Conservation (phyloP, 2,113 vertebrate species). For the Odocoileus virginianus region DNA sequence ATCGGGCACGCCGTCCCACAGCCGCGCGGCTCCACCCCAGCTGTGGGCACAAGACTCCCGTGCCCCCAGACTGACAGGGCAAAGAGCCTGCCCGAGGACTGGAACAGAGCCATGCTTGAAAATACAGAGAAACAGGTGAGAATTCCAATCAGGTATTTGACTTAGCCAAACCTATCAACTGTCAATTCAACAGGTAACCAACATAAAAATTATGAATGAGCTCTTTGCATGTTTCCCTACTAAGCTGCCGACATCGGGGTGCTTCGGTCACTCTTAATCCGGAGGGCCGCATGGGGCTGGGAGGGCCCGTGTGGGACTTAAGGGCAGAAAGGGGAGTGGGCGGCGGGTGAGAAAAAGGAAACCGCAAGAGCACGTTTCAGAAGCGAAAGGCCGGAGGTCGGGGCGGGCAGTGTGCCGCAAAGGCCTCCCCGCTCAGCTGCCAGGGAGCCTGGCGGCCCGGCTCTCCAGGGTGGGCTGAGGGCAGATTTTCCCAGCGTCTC, state of each 20-base stretch:
- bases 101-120: not conserved
- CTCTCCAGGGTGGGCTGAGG: fast-evolving
- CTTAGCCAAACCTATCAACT: not conserved
- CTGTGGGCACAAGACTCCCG: not conserved
- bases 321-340: not conserved
- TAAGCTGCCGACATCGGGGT: fast-evolving
- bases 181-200: not conserved
- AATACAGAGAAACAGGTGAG: not conserved
- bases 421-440: not conserved
- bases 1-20: fast-evolving
- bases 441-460: fast-evolving
- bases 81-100: fast-evolving
- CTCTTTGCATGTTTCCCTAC: not conserved
- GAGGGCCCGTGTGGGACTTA: fast-evolving
- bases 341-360: fast-evolving
- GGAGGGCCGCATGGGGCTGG: fast-evolving
- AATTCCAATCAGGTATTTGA: not conserved
- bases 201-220: fast-evolving
- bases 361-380: no score
- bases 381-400: fast-evolving
- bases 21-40: fast-evolving
- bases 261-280: fast-evolving
- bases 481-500: not conserved
- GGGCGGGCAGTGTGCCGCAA: fast-evolving
- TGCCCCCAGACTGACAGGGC: not conserved